A percentile compares a stretch with the other conserved stretches of the same genome.
Evolutionary conservation across 2,113 vertebrate genomes (phyloP).

Genomic region (Equus quagga): DNA sequence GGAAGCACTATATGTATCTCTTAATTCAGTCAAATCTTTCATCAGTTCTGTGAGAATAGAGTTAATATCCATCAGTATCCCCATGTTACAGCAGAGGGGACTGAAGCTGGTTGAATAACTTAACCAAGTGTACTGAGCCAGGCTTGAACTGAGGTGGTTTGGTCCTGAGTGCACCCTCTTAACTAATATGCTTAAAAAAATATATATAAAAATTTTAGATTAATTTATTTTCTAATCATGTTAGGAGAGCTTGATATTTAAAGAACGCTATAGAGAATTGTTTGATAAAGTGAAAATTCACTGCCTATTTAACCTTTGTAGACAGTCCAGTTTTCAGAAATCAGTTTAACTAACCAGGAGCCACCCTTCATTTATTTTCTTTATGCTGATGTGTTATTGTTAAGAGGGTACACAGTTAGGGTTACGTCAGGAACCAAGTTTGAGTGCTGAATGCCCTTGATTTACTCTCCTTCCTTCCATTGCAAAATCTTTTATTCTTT

Average conservation of each 20-base stretch:
- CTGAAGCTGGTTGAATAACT: background rate
- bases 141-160: background rate
- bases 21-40: background rate
- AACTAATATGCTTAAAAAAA: background rate
- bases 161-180: background rate
- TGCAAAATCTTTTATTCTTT: background rate
- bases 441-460: background rate
- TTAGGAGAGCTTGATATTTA: background rate
- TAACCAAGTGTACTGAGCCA: background rate
- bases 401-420: background rate
- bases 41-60: background rate
- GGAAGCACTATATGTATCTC: background rate
- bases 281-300: background rate
- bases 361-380: background rate
- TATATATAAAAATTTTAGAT: background rate
- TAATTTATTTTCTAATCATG: background rate
- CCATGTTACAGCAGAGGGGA: background rate
- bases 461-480: background rate
- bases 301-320: background rate
- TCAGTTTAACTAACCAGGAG: background rate
- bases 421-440: background rate
- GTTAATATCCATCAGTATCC: background rate
- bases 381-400: background rate
- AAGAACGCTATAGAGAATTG: background rate
- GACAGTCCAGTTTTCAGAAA: background rate